These are phyloP conservation scores for Marmota monax DNA, from an alignment of 2,113 vertebrate species.

Conservation along the genomic window DNA sequence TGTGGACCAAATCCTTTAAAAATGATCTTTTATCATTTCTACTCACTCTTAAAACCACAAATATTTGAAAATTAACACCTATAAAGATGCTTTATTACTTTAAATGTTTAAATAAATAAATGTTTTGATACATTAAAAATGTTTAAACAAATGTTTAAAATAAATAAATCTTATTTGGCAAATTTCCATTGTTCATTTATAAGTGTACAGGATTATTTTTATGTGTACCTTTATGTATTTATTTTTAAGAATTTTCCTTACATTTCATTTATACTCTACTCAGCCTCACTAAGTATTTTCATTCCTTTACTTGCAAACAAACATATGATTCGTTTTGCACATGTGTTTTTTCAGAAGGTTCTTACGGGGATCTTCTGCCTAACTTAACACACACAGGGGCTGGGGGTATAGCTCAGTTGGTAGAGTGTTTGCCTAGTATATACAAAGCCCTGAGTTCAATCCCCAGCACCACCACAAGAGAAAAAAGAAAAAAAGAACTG, in stretches of 20 bases:
- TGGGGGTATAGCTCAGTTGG: too few species aligned
- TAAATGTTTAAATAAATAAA: conserved; percentile 6
- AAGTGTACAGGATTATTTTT: not conserved
- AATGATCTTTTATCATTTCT: not conserved
- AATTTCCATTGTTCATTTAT: not conserved
- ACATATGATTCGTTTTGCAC: not conserved
- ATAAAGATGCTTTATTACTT: not conserved
- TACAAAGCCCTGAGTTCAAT: too few species aligned
- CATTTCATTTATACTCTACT: not conserved
- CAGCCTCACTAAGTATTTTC: not conserved
- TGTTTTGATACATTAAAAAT: not conserved
- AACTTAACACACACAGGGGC: not conserved
- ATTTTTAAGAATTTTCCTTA: not conserved
- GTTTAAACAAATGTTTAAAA: not conserved
- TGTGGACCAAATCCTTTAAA: not conserved
- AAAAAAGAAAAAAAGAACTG: too few species aligned
- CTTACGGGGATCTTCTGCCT: not conserved
- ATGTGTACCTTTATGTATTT: not conserved
- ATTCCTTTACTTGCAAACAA: conserved; percentile 2
- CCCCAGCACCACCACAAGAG: too few species aligned
- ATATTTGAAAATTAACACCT: conserved; percentile 5
- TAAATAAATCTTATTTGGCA: not conserved
- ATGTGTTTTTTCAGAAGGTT: not conserved
- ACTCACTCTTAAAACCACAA: not conserved
- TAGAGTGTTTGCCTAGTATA: too few species aligned